Conservation (phyloP, 2,888 invertebrate genomes). For the Carabus problematicus region DNA sequence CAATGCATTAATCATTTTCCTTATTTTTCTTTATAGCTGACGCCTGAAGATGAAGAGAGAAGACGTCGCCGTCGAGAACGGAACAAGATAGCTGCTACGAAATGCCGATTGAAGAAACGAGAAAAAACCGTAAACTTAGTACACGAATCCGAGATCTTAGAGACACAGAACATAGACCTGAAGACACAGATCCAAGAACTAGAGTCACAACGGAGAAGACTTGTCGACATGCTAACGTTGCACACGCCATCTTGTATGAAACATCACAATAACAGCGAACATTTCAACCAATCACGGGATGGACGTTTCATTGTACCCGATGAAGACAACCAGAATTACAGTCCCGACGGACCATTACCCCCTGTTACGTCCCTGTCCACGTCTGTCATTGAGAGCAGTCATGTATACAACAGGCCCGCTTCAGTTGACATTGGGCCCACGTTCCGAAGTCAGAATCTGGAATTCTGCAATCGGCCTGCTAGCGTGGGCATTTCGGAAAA, state of each 20-base stretch:
- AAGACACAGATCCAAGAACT: conserved; percentile 84
- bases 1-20: conserved; percentile 28
- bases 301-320: conserved; percentile 27
- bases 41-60: conserved; percentile 91
- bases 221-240: conserved; percentile 79
- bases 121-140: conserved; percentile 86
- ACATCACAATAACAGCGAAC: conserved; percentile 31
- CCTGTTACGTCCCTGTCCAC: conserved; percentile 40
- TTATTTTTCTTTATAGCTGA: conserved; percentile 67
- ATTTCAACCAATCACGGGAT: conserved; percentile 23
- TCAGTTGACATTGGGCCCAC: conserved; percentile 49
- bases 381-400: conserved; percentile 45
- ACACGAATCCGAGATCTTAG: conserved; percentile 84
- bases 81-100: conserved; percentile 94
- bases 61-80: conserved; percentile 84
- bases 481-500: conserved; percentile 48
- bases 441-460: conserved; percentile 40
- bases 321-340: conserved; percentile 10
- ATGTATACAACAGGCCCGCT: conserved; percentile 55
- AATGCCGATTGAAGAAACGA: conserved; percentile 92
- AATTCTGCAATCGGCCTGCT: conserved; percentile 51
- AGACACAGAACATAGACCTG: conserved; percentile 83
- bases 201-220: conserved; percentile 78
- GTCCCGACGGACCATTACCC: conserved; percentile 33
- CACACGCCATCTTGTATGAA: conserved; percentile 76